A percentile compares a stretch with the other conserved stretches of the same genome.
phyloP scores from a whole-genome alignment of 2,888 invertebrate species.

The Drosophila silvestris region DNA sequence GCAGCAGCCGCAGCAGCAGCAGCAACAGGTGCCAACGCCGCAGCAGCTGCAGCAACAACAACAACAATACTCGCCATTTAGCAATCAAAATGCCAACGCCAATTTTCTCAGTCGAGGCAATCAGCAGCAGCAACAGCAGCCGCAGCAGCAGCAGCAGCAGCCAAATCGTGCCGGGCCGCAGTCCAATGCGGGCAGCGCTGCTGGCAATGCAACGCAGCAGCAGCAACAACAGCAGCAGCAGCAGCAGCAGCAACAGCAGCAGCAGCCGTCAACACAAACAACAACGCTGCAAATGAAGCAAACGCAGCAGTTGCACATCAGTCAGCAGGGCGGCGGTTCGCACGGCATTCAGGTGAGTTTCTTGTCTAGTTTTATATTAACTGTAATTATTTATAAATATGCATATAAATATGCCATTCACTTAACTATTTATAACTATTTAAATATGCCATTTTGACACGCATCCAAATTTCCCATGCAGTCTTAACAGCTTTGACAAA shows the following conservation, averaged over 20 bases:
- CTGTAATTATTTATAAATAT: neutral
- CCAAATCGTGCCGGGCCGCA: conserved; percentile 64
- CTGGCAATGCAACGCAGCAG: conserved; percentile 72
- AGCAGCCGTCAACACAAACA: conserved; percentile 83
- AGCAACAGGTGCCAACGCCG: conserved; percentile 77
- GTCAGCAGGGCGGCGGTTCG: conserved; percentile 91
- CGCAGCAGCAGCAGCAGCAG: conserved; percentile 61
- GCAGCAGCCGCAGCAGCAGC: conserved; percentile 78
- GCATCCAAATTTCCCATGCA: conserved; percentile 77
- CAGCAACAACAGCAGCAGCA: conserved; percentile 64
- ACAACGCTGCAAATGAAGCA: conserved; percentile 93
- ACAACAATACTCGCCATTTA: conserved; percentile 89
- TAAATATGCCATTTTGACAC: conserved; percentile 73
- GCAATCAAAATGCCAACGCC: conserved; percentile 85
- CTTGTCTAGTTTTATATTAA: neutral
- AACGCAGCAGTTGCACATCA: conserved; percentile 94
- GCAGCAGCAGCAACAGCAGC: conserved; percentile 66
- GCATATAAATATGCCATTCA: neutral
- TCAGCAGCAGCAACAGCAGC: conserved; percentile 62
- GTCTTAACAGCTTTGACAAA: conserved; percentile 74
- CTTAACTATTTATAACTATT: conserved; percentile 46
- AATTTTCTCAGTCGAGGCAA: conserved; percentile 82
- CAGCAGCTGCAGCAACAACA: conserved; percentile 77
- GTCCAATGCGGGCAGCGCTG: conserved; percentile 72
- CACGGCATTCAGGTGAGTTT: conserved; percentile 92